A percentile compares a stretch with the other conserved stretches of the same genome.
Conservation (phyloP, 2,888 invertebrate genomes). For the Pristionchus japonicus region DNA sequence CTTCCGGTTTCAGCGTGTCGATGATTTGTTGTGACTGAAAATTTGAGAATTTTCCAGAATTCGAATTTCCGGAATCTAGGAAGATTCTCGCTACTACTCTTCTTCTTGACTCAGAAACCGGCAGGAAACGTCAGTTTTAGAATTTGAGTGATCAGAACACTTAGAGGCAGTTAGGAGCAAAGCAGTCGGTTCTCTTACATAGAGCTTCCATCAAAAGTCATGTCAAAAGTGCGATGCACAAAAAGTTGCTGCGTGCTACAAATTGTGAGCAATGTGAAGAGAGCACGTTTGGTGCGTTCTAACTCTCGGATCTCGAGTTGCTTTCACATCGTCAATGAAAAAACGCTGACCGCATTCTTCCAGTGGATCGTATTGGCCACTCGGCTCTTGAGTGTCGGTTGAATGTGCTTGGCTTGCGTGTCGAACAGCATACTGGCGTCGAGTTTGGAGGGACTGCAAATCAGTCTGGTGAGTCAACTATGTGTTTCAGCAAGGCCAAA, state of each 20-base stretch:
- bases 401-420: conserved; percentile 56
- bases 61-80: not conserved
- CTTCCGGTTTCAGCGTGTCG: conserved; percentile 69
- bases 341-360: conserved; percentile 52
- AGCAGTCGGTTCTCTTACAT: too few species aligned
- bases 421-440: conserved; percentile 58
- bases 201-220: too few species aligned
- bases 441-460: conserved; percentile 58
- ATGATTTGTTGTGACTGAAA: conserved; percentile 63
- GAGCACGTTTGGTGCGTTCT: too few species aligned
- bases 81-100: not conserved
- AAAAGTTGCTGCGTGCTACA: too few species aligned
- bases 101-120: not conserved
- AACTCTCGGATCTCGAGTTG: too few species aligned
- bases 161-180: too few species aligned
- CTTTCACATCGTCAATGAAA: too few species aligned
- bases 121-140: not conserved
- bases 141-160: not conserved
- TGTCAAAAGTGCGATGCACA: too few species aligned
- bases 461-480: too few species aligned
- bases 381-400: conserved; percentile 59
- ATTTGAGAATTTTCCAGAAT: not conserved
- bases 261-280: too few species aligned
- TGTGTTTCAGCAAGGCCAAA: too few species aligned
- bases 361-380: conserved; percentile 60